phyloP scores from a whole-genome alignment of 2,888 invertebrate genomes.

The Asteroscopus sphinx region DNA sequence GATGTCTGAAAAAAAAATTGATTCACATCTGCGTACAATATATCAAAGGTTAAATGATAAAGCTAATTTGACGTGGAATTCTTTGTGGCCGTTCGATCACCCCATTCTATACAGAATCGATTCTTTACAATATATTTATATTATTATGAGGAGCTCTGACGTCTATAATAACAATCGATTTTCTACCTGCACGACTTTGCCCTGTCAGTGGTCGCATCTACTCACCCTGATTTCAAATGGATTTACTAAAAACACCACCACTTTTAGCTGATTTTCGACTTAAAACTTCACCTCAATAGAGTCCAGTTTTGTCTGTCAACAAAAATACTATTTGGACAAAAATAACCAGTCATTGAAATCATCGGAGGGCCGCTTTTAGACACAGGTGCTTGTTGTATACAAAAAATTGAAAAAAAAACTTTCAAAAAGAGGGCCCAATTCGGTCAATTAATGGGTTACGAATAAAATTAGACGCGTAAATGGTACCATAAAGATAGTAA shows the following conservation, averaged over 20 bases:
- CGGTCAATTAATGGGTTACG: conserved; percentile 83
- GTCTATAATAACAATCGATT: conserved; percentile 82
- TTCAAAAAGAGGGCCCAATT: conserved; percentile 70
- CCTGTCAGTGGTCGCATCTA: conserved; percentile 78
- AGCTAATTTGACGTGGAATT: conserved; percentile 66
- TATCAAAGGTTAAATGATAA: conserved; percentile 54
- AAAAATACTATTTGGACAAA: conserved; percentile 70
- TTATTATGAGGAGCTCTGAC: conserved; percentile 69
- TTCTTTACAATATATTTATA: conserved; percentile 69
- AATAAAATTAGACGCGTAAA: conserved; percentile 77
- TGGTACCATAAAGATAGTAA: conserved; percentile 62
- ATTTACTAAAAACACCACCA: conserved; percentile 66
- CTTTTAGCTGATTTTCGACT: conserved; percentile 16
- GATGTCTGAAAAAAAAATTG: conserved; percentile 17
- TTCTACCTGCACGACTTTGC: conserved; percentile 80
- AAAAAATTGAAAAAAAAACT: conserved; percentile 67
- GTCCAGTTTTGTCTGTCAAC: conserved; percentile 28
- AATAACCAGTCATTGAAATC: conserved; percentile 84
- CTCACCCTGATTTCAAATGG: conserved; percentile 73
- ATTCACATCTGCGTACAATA: conserved; percentile 40
- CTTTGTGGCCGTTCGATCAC: conserved; percentile 58
- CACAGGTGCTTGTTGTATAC: conserved; percentile 79
- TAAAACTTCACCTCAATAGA: neutral
- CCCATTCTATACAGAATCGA: conserved; percentile 59
- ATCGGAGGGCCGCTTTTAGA: conserved; percentile 73